Conservation (phyloP, 2,113 vertebrate species). For the Struthidea cinerea region DNA sequence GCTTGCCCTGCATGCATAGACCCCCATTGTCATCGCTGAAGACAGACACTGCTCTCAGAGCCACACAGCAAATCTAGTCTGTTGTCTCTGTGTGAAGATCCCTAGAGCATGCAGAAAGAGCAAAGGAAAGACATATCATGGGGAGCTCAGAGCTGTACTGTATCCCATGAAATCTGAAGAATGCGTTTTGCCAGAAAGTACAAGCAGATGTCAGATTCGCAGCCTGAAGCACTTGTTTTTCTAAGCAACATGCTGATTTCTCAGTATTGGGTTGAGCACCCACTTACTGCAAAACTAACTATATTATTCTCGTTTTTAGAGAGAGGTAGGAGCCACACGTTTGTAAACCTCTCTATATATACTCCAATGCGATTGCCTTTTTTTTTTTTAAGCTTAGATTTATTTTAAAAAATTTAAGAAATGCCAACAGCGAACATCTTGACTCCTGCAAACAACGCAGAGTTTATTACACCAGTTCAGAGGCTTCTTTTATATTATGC, state of each 20-base stretch:
- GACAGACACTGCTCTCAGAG: not conserved
- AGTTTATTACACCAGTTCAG: not conserved
- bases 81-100: not conserved
- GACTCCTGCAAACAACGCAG: not conserved
- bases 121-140: not conserved
- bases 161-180: slow-evolving; percentile 2
- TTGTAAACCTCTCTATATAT: not conserved
- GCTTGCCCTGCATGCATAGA: not conserved
- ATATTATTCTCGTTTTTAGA: not conserved
- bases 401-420: not conserved
- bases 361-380: not conserved
- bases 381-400: not conserved
- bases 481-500: not conserved
- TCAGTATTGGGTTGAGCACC: not conserved
- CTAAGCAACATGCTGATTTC: not conserved
- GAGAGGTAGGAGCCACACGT: not conserved
- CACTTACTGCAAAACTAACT: not conserved
- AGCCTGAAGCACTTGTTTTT: slow-evolving; percentile 21
- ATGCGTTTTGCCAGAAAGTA: not conserved
- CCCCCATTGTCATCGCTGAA: not conserved
- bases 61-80: not conserved
- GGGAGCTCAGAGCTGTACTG: not conserved
- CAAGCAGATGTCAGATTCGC: not conserved
- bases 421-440: not conserved
- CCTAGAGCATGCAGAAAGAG: not conserved